Evolutionary conservation across 35 echinoderm and acorn worm species (phyloP).

Genomic region (Lytechinus pictus): DNA sequence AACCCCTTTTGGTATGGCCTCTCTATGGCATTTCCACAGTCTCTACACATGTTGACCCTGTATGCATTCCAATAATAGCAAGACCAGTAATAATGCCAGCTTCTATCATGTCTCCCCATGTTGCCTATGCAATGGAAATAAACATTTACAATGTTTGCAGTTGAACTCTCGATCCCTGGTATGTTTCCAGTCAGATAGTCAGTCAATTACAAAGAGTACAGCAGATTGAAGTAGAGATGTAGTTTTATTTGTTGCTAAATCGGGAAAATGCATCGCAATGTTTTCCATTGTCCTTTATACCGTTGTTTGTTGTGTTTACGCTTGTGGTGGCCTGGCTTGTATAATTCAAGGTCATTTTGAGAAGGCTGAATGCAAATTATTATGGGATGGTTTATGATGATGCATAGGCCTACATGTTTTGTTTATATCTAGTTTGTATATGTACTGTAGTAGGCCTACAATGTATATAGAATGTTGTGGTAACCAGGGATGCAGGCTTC

Average conservation of each 20-base stretch:
- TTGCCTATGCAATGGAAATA: not conserved
- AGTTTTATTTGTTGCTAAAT: not conserved
- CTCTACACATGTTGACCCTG: not conserved
- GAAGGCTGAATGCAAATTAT: not conserved
- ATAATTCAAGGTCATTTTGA: not conserved
- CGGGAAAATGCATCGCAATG: not conserved
- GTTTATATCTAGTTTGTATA: no score
- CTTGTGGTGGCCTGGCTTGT: not conserved
- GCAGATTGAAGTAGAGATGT: not conserved
- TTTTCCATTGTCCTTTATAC: not conserved
- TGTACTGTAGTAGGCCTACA: no score
- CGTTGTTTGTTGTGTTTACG: not conserved
- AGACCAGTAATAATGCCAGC: constrained; percentile 34
- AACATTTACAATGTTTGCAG: not conserved
- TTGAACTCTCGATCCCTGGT: not conserved
- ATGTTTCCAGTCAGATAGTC: not conserved
- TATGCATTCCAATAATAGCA: not conserved
- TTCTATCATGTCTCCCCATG: not conserved
- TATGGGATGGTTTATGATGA: no score
- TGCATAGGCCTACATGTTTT: no score
- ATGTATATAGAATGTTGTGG: no score
- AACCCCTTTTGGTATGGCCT: constrained; percentile 10
- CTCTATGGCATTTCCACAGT: constrained; percentile 10
- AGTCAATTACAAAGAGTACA: not conserved
- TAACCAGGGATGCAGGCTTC: no score